phyloP scores from a whole-genome alignment of 2,113 vertebrate genomes.

The Herpetotheres cachinnans region DNA sequence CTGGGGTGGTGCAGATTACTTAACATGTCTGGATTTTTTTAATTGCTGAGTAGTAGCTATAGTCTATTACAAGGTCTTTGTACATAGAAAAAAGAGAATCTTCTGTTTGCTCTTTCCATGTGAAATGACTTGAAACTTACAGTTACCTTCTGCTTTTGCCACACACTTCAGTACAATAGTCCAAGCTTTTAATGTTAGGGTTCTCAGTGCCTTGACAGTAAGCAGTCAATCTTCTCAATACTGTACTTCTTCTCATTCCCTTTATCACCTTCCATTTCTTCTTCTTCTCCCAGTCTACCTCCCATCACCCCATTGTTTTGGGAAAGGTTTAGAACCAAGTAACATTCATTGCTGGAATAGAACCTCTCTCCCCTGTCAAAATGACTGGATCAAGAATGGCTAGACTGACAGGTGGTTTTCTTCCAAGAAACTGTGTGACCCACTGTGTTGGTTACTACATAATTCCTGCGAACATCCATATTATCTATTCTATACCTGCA shows the following conservation, averaged over 20 bases:
- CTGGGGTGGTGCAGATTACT: slow-evolving; percentile 45
- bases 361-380: not conserved
- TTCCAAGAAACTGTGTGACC: not conserved
- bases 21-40: slow-evolving; percentile 18
- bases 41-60: not conserved
- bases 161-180: not conserved
- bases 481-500: not conserved
- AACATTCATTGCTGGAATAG: not conserved
- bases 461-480: not conserved
- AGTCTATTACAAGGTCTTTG: slow-evolving; percentile 2
- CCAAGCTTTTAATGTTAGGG: slow-evolving; percentile 28
- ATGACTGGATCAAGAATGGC: not conserved
- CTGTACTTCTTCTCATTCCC: slow-evolving; percentile 1
- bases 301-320: not conserved
- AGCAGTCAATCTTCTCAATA: slow-evolving; percentile 4
- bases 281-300: not conserved
- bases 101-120: slow-evolving; percentile 6
- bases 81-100: not conserved
- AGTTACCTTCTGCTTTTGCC: not conserved
- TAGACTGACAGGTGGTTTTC: not conserved
- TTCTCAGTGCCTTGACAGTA: slow-evolving; percentile 58
- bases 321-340: not conserved
- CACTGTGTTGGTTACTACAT: not conserved
- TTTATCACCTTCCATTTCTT: not conserved
- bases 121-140: slow-evolving; percentile 39